Evolutionary conservation across 2,797 vertebrate species (phyloP).

Genomic region (Yasuhikotakia modesta): DNA sequence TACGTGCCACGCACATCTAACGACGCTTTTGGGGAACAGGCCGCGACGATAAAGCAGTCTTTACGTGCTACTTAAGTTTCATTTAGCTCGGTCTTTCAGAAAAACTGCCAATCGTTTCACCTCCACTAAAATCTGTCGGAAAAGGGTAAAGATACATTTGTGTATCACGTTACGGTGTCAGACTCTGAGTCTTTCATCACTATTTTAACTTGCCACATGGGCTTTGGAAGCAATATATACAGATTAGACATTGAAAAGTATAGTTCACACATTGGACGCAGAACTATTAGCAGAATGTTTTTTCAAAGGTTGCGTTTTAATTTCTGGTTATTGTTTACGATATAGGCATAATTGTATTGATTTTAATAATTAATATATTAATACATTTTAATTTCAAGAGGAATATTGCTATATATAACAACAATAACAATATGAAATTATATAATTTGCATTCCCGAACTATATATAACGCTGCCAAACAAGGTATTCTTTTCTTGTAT

Average conservation of each 20-base stretch:
- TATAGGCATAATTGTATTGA: too few species aligned
- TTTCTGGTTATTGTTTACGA: too few species aligned
- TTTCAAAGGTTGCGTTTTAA: too few species aligned
- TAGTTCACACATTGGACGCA: too few species aligned
- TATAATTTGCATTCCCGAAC: too few species aligned
- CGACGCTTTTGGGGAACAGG: not conserved
- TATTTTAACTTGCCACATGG: not conserved
- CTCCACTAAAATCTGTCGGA: not conserved
- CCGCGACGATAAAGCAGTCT: slow-evolving; percentile 9
- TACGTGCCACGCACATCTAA: slow-evolving; percentile 2
- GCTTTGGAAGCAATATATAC: not conserved
- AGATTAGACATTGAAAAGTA: not conserved
- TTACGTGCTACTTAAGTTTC: slow-evolving; percentile 9
- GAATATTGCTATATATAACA: too few species aligned
- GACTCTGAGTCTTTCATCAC: not conserved
- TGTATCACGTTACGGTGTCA: not conserved
- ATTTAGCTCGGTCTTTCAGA: slow-evolving; percentile 5
- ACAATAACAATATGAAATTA: too few species aligned
- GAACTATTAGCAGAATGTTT: too few species aligned
- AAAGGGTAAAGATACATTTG: not conserved
- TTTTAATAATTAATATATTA: too few species aligned
- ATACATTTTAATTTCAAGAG: too few species aligned
- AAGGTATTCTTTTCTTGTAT: too few species aligned
- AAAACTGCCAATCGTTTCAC: slow-evolving; percentile 6
- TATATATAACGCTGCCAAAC: too few species aligned